Evolutionary conservation across 1,140 invertebrate genomes (phyloP), one percentile per base, ranked within the genome.

Genomic region (Stegodyphus dumicola): DNA sequence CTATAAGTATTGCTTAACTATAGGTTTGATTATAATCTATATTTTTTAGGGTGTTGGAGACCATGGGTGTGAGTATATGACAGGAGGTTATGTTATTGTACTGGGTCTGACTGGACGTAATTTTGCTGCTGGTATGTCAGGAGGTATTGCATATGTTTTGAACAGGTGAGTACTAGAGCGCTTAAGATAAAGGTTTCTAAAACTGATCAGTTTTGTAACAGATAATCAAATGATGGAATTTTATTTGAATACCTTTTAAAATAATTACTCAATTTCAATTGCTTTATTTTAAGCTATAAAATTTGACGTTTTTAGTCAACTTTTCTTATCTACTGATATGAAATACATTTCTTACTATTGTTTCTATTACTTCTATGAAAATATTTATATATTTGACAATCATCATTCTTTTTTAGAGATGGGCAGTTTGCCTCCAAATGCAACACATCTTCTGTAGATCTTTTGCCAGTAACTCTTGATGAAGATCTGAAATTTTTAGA

Each of bases 51-150:
- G 97, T 84, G 97, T 98, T 80, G 98, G 98, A 77, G 98, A 99
- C 92, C 98, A 99, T 91, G 98, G 97, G 48, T 99, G 98, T 92
- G 98, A 99, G 92, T 99, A 99, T 90, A 99, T 99, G 98, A 99
- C 98, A 65, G 98, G 97, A 51, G 98, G 98, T 87, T 92, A 93
- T 85, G 95, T 95, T 84, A 92, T 99, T 9, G 95, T 99, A 89
- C 92, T 99, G 11, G 98, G 98, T 6, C 92, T 95, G 17, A 98
- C 97, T 10, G 98, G 98, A 77, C 92, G 97, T 80, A 99, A 99
- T 92, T 99, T 99, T 92, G 98, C 97, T 60, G 98, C 98, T 85
- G 98, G 98, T 88, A 99, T 99, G 97, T 97, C 95, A 87, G 97
- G 98, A 87, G 98, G 98, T 87, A 95, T 99, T 87, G 98, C 98